Conservation (phyloP, 2,888 invertebrate genomes). For the Polydrusus cervinus region DNA sequence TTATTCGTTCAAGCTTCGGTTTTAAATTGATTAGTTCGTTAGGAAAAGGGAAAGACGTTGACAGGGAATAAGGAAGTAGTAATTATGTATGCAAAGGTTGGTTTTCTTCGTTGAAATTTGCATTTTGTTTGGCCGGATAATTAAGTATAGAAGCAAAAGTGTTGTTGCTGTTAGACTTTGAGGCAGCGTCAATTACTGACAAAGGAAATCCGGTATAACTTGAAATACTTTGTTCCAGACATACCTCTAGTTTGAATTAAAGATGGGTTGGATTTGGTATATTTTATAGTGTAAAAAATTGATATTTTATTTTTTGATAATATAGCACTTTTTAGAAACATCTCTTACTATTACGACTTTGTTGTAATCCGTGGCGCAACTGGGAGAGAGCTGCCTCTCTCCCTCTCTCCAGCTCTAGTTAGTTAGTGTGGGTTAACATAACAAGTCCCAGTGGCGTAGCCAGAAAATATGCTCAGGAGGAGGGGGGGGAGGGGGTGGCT, state of each 20-base stretch:
- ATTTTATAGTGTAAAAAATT: neutral
- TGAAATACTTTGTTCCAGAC: neutral
- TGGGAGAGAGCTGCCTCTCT: too few species aligned
- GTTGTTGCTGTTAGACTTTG: slow-evolving; percentile 43
- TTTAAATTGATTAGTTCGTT: slow-evolving; percentile 56
- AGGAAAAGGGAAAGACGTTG: slow-evolving; percentile 55
- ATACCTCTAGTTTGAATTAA: slow-evolving; percentile 3
- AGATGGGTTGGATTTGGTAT: neutral
- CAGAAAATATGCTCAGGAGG: too few species aligned
- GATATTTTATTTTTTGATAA: neutral
- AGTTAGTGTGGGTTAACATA: too few species aligned
- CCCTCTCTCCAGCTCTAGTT: too few species aligned
- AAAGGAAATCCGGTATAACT: slow-evolving; percentile 24
- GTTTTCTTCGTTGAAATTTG: slow-evolving; percentile 50
- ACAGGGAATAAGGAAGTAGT: slow-evolving; percentile 54
- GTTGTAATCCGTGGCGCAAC: too few species aligned
- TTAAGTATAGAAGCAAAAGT: slow-evolving; percentile 44
- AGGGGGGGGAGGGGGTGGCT: too few species aligned
- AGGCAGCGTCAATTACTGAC: slow-evolving; percentile 39
- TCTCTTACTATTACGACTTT: too few species aligned
- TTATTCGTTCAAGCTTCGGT: slow-evolving; percentile 45
- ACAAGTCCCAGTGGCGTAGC: too few species aligned
- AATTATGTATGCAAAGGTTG: slow-evolving; percentile 55
- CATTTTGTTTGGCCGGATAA: slow-evolving; percentile 52
- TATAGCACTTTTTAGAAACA: too few species aligned